Conservation (phyloP, 1,140 invertebrate genomes). For the Druon quercuslanigerum region DNA sequence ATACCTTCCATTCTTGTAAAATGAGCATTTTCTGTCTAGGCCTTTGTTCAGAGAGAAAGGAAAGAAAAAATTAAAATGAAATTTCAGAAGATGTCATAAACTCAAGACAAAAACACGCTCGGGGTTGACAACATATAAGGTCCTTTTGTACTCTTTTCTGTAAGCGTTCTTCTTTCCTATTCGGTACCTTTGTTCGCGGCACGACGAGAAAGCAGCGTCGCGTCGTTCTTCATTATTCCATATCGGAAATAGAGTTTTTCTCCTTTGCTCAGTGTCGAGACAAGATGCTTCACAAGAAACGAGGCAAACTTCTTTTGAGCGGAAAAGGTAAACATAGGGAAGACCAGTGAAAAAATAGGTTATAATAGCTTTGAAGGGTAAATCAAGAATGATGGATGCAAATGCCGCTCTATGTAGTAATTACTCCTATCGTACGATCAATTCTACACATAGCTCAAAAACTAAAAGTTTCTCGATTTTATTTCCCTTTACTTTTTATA, state of each 20-base stretch:
- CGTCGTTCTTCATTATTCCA: slow-evolving; percentile 16
- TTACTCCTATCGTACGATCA: slow-evolving; percentile 6
- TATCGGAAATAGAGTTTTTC: slow-evolving; percentile 26
- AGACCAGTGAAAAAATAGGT: not conserved
- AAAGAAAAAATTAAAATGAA: not conserved
- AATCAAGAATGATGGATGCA: slow-evolving; percentile 11
- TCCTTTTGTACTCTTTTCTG: not conserved
- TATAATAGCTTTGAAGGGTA: not conserved
- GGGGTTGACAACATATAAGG: not conserved
- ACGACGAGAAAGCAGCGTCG: not conserved
- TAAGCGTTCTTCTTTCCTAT: not conserved
- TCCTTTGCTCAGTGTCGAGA: slow-evolving; percentile 19
- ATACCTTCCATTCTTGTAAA: too few relatives aligned
- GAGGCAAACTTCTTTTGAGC: slow-evolving; percentile 5
- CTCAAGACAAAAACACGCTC: not conserved
- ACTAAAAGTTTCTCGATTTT: not conserved
- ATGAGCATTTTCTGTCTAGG: too few relatives aligned
- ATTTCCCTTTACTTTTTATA: too few relatives aligned
- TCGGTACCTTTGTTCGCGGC: slow-evolving; percentile 3
- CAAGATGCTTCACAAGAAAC: slow-evolving; percentile 26
- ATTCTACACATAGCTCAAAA: not conserved
- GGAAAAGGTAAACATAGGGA: not conserved
- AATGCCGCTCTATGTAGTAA: not conserved
- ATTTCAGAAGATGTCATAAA: not conserved
- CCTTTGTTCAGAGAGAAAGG: not conserved